Conservation (phyloP, 2,888 invertebrate species). For the Tortrix viridana region DNA sequence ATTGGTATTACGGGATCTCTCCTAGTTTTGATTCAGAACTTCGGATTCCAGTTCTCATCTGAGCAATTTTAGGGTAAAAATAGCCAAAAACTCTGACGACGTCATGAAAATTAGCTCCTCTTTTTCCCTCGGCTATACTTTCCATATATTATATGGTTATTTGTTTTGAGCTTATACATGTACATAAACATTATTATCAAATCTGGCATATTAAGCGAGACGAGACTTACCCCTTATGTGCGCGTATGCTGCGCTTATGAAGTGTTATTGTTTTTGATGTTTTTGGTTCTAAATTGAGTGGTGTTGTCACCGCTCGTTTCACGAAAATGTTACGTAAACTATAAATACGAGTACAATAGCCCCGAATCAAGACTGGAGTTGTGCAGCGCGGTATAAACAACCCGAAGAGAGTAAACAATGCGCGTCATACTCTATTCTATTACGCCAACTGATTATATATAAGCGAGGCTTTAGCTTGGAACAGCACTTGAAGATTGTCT, state of each 20-base stretch:
- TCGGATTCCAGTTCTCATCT: not conserved
- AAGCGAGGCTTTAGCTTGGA: slow-evolving; percentile 32
- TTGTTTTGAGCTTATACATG: slow-evolving; percentile 67
- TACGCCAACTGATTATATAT: slow-evolving; percentile 23
- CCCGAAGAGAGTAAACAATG: slow-evolving; percentile 38
- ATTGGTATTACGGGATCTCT: no score
- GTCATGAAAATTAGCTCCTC: slow-evolving; percentile 71
- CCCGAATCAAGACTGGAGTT: slow-evolving; percentile 53
- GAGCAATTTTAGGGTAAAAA: slow-evolving; percentile 67
- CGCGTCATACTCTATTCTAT: slow-evolving; percentile 6
- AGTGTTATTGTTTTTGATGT: slow-evolving; percentile 22
- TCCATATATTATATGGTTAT: slow-evolving; percentile 73
- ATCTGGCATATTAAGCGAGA: slow-evolving; percentile 38
- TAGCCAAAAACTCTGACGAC: slow-evolving; percentile 69
- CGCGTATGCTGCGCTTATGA: slow-evolving; percentile 7
- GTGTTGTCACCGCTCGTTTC: slow-evolving; percentile 41
- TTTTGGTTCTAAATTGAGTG: slow-evolving; percentile 16
- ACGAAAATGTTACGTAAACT: slow-evolving; percentile 57
- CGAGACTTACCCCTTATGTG: slow-evolving; percentile 35
- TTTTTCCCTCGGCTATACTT: slow-evolving; percentile 68
- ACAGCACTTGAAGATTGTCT: slow-evolving; percentile 68
- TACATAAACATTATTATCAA: slow-evolving; percentile 48
- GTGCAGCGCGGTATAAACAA: slow-evolving; percentile 40
- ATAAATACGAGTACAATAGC: slow-evolving; percentile 64
- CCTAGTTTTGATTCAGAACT: no score